Evolutionary conservation across 2,888 invertebrate genomes (phyloP).

Genomic region (Scaptomyza flava): DNA sequence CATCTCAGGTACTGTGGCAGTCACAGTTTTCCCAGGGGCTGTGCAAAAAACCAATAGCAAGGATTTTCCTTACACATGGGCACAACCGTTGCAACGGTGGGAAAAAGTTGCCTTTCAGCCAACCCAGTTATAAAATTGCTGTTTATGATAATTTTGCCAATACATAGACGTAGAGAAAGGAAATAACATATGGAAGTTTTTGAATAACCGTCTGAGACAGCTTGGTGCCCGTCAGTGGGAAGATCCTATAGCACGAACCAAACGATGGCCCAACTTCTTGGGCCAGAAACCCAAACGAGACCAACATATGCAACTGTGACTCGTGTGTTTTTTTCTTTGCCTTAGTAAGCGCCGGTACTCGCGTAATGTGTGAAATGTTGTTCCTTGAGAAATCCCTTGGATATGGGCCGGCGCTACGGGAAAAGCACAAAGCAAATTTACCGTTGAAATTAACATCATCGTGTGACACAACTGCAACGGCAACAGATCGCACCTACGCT

Average conservation of each 20-base stretch:
- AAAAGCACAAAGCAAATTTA: slow-evolving; percentile 60
- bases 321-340: slow-evolving; percentile 59
- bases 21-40: slow-evolving; percentile 53
- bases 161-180: slow-evolving; percentile 17
- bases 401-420: slow-evolving; percentile 73
- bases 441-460: slow-evolving; percentile 57
- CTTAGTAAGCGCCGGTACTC: slow-evolving; percentile 61
- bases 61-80: slow-evolving; percentile 64
- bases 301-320: slow-evolving; percentile 73
- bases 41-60: slow-evolving; percentile 68
- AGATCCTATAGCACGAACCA: slow-evolving; percentile 63
- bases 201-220: slow-evolving; percentile 52
- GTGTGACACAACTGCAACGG: slow-evolving; percentile 62
- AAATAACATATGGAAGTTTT: slow-evolving; percentile 59
- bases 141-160: slow-evolving; percentile 50
- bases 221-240: slow-evolving; percentile 57
- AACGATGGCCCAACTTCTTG: slow-evolving; percentile 4
- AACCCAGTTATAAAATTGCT: slow-evolving; percentile 70
- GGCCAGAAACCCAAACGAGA: slow-evolving; percentile 19
- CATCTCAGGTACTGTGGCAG: slow-evolving; percentile 25
- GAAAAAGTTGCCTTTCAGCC: slow-evolving; percentile 47
- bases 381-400: slow-evolving; percentile 66
- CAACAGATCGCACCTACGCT: slow-evolving; percentile 68
- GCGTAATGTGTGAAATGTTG: slow-evolving; percentile 57
- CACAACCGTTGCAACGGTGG: slow-evolving; percentile 21